Percentiles rank a stretch among this genome's conserved stretches.
phyloP scores from a whole-genome alignment of 1,140 invertebrate species.

The Aphaenogaster floridana region DNA sequence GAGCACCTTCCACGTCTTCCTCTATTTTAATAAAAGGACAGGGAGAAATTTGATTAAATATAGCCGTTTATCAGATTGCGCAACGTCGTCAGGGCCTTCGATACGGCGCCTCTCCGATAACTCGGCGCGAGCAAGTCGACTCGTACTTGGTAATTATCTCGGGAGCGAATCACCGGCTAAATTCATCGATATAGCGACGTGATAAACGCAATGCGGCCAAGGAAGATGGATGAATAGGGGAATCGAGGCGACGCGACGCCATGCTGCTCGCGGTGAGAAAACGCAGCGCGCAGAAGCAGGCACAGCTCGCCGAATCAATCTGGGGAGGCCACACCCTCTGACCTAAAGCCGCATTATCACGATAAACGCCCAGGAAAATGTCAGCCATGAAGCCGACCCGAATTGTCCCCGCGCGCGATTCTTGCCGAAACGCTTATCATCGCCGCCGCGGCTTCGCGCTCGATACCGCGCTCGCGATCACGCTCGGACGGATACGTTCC shows the following conservation, averaged over 20 bases:
- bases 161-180: conserved; percentile 49
- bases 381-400: conserved; percentile 68
- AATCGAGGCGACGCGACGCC: conserved; percentile 75
- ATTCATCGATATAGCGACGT: conserved; percentile 42
- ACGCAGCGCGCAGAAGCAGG: conserved; percentile 83
- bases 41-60: conserved; percentile 20
- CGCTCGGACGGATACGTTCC: background rate
- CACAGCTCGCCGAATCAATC: conserved; percentile 83
- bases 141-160: conserved; percentile 65
- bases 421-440: conserved; percentile 29
- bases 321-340: conserved; percentile 85
- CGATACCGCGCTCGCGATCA: conserved; percentile 6
- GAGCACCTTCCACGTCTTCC: background rate
- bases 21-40: background rate
- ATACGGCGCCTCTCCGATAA: conserved; percentile 14
- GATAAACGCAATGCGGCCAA: conserved; percentile 60
- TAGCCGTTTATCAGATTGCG: conserved; percentile 36
- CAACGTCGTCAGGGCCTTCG: conserved; percentile 19
- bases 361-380: conserved; percentile 79
- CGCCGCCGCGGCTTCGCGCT: background rate
- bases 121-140: conserved; percentile 4
- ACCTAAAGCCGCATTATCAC: conserved; percentile 83
- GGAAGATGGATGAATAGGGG: conserved; percentile 61
- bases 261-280: conserved; percentile 80
- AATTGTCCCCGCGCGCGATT: conserved; percentile 26